Evolutionary conservation across 1,140 invertebrate genomes (phyloP), one percentile per base, ranked within the genome.

Genomic region (Brachionus paranguensis): DNA sequence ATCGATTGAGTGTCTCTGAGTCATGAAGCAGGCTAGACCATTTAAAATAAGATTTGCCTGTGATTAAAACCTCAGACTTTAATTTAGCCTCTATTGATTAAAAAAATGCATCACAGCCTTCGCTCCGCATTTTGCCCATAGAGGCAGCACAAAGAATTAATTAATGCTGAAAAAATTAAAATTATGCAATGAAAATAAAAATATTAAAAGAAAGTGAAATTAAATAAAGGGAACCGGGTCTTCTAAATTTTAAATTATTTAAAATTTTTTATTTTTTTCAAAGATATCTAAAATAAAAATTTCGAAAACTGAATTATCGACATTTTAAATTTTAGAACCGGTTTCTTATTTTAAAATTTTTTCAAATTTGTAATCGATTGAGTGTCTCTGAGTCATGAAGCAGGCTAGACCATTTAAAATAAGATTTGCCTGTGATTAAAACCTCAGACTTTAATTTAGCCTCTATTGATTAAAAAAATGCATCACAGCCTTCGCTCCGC

Each of bases 31-130:
- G 20, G 72, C 11, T 2, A 11, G 20, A 50, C 20, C 24, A 76
- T 50, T 29, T 24, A 14, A 29, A 14, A 47, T 1, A 53, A 76
- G 27, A n/a, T 27, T 12, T n/a, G 10, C 53, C 27, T 68, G 78
- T 81, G 78, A 81, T 81, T 81, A 81, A 64, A 81, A 81, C n/a
- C 78, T 81, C 78, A 81, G 72, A 64, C 1, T 4, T 64, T 68
- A 4, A 2, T 81, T 5, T 81, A 11, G 50, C 53, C 64, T 45
- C 43, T 81, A 81, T 43, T 81, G 78, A 81, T 81, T 81, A 64
- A 64, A 64, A 76, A 81, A 64, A 81, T 43, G 29, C 53, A 60
- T 81, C 78, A n/a, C 43, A 11, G 78, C 12, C 12, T 27, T 24
- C 53, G 27, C 78, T 81, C 53, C 78, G 53, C 45, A 64, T 64